Evolutionary conservation across 2,888 invertebrate species (phyloP), one percentile per base, ranked within the genome.

Genomic region (Anticlea derivata): DNA sequence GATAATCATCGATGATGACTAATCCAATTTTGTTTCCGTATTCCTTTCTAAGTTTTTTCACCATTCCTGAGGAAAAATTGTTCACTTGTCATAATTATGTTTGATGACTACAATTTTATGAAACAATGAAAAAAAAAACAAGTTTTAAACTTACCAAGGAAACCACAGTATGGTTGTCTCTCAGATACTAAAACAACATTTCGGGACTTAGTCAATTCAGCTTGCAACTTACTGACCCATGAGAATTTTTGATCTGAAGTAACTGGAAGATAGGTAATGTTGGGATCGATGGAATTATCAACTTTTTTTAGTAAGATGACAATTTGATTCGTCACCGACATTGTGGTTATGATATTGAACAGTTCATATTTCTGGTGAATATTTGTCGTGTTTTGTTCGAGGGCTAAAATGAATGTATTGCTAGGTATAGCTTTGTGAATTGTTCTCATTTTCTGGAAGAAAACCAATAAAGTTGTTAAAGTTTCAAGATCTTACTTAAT

Each of bases 11-110:
- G n/a, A 93, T 83, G 10, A 92, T 82, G 0, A 94, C 62, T 7
- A 89, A 79, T 12, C 86, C 78, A 17, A 88, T 73, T 2, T 82
- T 79, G 7, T 83, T 75, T 0, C 79, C 78, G 37, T 92, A 90
- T 68, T 95, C 94, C 65, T 89, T 91, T 56, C 92, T 86, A 7
- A 96, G 70, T 71, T 95, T 95, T 63, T 94, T 95, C 0, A 94
- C 91, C 46, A 96, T 82, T 30, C 96, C 97, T 81, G 48, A n/a
- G n/a, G n/a, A n/a, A n/a, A n/a, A n/a, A n/a, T n/a, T n/a, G n/a
- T n/a, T n/a, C 17, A 17, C 4, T 17, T 17, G 17, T 17, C n/a
- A 17, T 17, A 17, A 17, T 17, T 17, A 17, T 17, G n/a, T n/a
- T n/a, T n/a, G n/a, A n/a, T n/a, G n/a, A n/a, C n/a, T n/a, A n/a